These are phyloP conservation scores for Rhinoraja longicauda DNA, from an alignment of 2,797 vertebrate genomes.

Conservation along the genomic window DNA sequence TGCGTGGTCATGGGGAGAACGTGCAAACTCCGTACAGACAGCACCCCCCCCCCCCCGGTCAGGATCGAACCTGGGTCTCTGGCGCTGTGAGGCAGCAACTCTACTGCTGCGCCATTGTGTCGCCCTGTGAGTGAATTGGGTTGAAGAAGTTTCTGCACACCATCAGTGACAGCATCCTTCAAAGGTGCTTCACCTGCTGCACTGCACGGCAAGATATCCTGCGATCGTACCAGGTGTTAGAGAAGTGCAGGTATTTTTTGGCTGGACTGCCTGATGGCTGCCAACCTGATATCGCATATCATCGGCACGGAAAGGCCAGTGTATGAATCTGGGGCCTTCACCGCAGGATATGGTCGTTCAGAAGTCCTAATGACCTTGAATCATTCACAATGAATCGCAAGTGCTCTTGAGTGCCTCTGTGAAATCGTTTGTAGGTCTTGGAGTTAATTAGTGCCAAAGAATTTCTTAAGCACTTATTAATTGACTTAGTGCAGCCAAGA, in stretches of 20 bases:
- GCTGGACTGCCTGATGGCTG: too few relatives aligned
- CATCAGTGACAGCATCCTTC: neutral
- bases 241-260: neutral
- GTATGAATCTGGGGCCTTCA: neutral
- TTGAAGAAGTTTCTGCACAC: too few relatives aligned
- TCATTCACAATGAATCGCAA: neutral
- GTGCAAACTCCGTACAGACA: too few relatives aligned
- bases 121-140: neutral
- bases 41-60: too few relatives aligned
- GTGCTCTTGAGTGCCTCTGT: neutral
- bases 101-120: too few relatives aligned
- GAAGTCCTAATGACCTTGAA: neutral
- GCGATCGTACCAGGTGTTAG: neutral
- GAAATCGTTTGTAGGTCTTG: neutral
- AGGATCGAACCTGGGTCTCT: too few relatives aligned
- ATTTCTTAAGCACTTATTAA: neutral
- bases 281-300: too few relatives aligned
- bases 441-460: neutral
- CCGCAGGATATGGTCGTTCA: neutral
- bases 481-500: conserved; percentile 21
- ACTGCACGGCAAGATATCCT: neutral
- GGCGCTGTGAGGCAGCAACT: too few relatives aligned
- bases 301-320: neutral
- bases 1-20: too few relatives aligned
- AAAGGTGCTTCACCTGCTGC: neutral